Evolutionary conservation across 2,797 vertebrate species (phyloP), one percentile per base, ranked within the genome.

Genomic region (Neosilurus hyrtlii): DNA sequence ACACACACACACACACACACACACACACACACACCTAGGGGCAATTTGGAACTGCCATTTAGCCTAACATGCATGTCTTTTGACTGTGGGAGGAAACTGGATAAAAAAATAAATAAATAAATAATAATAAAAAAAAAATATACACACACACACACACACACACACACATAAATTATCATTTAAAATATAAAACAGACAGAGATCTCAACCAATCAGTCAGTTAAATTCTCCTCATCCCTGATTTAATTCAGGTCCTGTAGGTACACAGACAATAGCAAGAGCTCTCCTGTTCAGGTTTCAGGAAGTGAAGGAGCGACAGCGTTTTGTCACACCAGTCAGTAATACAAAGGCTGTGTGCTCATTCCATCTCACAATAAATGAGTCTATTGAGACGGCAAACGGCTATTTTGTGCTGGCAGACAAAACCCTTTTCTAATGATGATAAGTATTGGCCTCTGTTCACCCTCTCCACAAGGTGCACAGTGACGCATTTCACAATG

Each of bases 401-500:
- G 74, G 63, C 83, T 72, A 82, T 86, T 85, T 88, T 88, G 84
- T 84, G 72, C 54, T 61, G 30, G 79, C 76, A 86, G 78, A 87
- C 70, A 75, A 89, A 84, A 77, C 14, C 26, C 73, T 75, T 15
- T 65, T 24, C 14, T 63, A 72, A 84, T 51, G 56, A 54, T 54
- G 82, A 72, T 65, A 66, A 66, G 76, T 16, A 22, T 52, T 85
- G 59, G 67, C 74, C 86, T 85, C 54, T 20, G 12, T 68, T 79
- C 82, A 81, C 70, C 85, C 82, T 85, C 26, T 14, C n/a, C 67
- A 22, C n/a, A 52, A 9, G 22, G 61, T 7, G 78, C 57, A 54
- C 52, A 79, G 66, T 87, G 83, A 70, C 87, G 89, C 26, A 61
- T 52, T 89, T 87, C 81, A 85, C 85, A 59, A 90, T 85, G 6